Evolutionary conservation across 2,113 vertebrate genomes (phyloP).

Genomic region (Eonycteris spelaea): DNA sequence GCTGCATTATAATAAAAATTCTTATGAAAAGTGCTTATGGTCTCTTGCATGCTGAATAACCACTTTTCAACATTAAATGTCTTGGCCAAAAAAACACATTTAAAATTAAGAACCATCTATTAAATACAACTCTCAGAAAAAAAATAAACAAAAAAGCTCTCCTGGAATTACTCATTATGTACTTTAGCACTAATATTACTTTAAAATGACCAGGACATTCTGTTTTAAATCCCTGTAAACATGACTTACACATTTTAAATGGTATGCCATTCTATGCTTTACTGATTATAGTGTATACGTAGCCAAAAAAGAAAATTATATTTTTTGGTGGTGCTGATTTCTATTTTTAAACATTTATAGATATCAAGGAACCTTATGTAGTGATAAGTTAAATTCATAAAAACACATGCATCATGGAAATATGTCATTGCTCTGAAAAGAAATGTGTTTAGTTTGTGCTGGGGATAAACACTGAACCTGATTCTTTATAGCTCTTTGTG

Average conservation of each 20-base stretch:
- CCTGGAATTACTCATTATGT: constrained; percentile 61
- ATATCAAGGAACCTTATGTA: not conserved
- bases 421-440: not conserved
- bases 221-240: constrained; percentile 17
- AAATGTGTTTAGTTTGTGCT: not conserved
- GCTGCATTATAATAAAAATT: constrained; percentile 67
- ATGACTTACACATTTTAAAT: constrained; percentile 15
- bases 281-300: not conserved
- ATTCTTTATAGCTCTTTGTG: not conserved
- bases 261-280: not conserved
- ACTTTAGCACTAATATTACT: constrained; percentile 40
- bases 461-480: not conserved
- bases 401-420: not conserved
- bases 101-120: constrained; percentile 79
- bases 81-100: constrained; percentile 76
- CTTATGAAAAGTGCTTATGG: constrained; percentile 66
- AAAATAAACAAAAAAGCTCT: not conserved
- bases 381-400: not conserved
- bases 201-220: constrained; percentile 53
- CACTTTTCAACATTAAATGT: constrained; percentile 73
- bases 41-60: constrained; percentile 74
- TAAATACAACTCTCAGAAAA: constrained; percentile 61
- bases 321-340: constrained; percentile 17
- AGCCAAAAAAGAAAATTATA: not conserved
- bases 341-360: constrained; percentile 5